Evolutionary conservation across 2,888 invertebrate species (phyloP).

Genomic region (Alcis repandata): DNA sequence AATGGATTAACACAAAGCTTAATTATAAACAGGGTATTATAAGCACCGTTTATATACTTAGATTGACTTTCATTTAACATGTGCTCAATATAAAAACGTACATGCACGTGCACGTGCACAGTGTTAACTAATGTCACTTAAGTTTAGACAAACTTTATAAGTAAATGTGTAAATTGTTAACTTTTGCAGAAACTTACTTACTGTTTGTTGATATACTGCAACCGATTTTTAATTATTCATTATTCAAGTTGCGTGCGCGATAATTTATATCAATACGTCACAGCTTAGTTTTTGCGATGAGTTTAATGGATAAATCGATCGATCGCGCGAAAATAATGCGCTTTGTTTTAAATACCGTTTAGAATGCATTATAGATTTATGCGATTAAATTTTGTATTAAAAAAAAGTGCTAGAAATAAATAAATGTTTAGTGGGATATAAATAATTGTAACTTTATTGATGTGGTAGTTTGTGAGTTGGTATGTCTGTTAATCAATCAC

Average conservation of each 20-base stretch:
- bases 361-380: slow-evolving; percentile 13
- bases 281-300: slow-evolving; percentile 55
- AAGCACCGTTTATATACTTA: no score
- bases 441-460: no score
- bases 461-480: no score
- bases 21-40: no score
- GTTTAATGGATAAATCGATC: slow-evolving; percentile 57
- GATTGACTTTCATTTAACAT: no score
- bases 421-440: no score
- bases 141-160: no score
- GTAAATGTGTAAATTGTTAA: neutral
- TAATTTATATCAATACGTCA: slow-evolving; percentile 61
- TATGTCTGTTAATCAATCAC: no score
- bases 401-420: neutral
- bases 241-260: slow-evolving; percentile 58
- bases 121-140: no score
- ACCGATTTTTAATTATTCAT: slow-evolving; percentile 54
- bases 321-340: slow-evolving; percentile 58
- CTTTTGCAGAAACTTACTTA: neutral
- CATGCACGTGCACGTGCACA: no score
- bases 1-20: no score
- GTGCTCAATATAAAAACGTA: no score
- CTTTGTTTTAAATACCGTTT: slow-evolving; percentile 25
- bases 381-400: neutral
- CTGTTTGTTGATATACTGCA: slow-evolving; percentile 7